phyloP scores from a whole-genome alignment of 1,140 invertebrate species.

The Apis cerana region DNA sequence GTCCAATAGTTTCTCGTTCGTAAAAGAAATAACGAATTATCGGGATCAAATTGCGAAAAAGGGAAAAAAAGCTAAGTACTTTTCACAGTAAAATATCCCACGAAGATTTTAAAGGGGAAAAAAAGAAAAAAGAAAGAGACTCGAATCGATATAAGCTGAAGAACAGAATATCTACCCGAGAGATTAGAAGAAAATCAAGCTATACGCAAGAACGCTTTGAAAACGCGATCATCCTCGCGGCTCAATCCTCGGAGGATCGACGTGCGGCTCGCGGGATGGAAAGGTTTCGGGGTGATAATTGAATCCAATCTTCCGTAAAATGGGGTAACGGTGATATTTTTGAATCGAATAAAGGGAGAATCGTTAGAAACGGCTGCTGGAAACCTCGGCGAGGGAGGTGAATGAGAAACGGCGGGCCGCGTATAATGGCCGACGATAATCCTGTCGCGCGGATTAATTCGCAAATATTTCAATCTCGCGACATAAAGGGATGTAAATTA shows the following conservation, averaged over 20 bases:
- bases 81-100: no score
- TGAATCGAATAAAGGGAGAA: slow-evolving; percentile 73
- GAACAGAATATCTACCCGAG: not conserved
- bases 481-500: slow-evolving; percentile 82
- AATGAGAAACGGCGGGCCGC: slow-evolving; percentile 57
- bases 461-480: slow-evolving; percentile 80
- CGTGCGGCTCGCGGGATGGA: not conserved
- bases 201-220: not conserved
- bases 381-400: slow-evolving; percentile 49
- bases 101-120: no score
- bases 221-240: not conserved
- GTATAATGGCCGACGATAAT: slow-evolving; percentile 76
- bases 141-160: no score
- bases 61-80: no score
- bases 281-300: slow-evolving; percentile 61
- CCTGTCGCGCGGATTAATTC: slow-evolving; percentile 75
- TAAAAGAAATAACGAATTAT: no score
- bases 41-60: no score
- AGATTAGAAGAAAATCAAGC: not conserved
- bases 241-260: not conserved
- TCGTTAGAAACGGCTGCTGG: slow-evolving; percentile 70
- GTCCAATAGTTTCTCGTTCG: no score
- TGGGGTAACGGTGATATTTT: slow-evolving; percentile 73
- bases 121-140: not conserved
- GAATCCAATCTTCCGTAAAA: slow-evolving; percentile 69